Conservation (phyloP, 2,888 invertebrate species). For the Euplagia quadripunctaria region DNA sequence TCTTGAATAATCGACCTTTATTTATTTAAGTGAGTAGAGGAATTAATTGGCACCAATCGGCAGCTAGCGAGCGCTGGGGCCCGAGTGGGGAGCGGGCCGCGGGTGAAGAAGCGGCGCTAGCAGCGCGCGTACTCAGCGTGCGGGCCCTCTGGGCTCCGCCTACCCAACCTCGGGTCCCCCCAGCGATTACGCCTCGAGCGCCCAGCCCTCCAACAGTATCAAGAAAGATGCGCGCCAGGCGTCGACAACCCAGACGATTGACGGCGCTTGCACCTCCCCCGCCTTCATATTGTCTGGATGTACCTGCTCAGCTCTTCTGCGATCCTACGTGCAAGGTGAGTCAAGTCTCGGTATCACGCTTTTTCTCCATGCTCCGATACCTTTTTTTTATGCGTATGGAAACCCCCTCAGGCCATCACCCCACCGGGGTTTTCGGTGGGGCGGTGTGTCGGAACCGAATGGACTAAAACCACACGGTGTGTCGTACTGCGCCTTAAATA, state of each 20-base stretch:
- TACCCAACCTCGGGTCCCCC: conserved; percentile 37
- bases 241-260: conserved; percentile 74
- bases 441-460: too few species aligned
- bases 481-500: too few species aligned
- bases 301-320: conserved; percentile 76
- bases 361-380: too few species aligned
- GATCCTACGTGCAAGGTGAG: conserved; percentile 80
- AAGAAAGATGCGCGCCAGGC: conserved; percentile 77
- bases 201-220: conserved; percentile 71
- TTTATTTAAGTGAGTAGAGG: conserved; percentile 24
- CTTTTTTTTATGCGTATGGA: too few species aligned
- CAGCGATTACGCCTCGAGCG: conserved; percentile 46
- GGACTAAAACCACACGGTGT: too few species aligned
- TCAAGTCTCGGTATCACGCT: background rate
- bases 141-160: conserved; percentile 66
- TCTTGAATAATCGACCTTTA: too few species aligned
- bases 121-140: conserved; percentile 71
- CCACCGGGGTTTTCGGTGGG: too few species aligned
- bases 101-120: conserved; percentile 71
- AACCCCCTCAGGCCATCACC: too few species aligned
- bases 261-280: conserved; percentile 70
- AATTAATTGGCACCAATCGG: conserved; percentile 82
- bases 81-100: conserved; percentile 69
- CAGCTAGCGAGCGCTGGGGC: conserved; percentile 86
- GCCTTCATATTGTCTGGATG: conserved; percentile 73